These are phyloP conservation scores for Zeugodacus cucurbitae DNA, from an alignment of 1,140 invertebrate genomes.

Conservation along the genomic window DNA sequence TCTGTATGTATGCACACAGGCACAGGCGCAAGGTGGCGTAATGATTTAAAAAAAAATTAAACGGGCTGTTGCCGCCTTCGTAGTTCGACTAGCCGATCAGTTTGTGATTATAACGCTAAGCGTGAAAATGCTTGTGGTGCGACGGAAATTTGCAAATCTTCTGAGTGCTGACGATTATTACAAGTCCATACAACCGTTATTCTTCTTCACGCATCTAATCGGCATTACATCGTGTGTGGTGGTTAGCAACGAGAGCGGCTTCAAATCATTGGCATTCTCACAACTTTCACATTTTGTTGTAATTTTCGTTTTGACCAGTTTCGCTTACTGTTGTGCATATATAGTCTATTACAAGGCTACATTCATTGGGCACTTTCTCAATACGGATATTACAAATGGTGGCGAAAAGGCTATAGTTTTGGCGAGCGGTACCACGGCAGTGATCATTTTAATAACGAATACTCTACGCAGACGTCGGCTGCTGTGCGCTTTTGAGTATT, in stretches of 20 bases:
- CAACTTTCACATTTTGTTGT: slow-evolving; percentile 55
- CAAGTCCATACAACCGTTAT: slow-evolving; percentile 57
- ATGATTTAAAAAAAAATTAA: not conserved
- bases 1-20: not conserved
- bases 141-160: slow-evolving; percentile 9
- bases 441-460: slow-evolving; percentile 54
- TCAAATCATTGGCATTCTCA: slow-evolving; percentile 54
- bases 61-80: not conserved
- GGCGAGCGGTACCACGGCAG: slow-evolving; percentile 54
- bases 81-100: not conserved
- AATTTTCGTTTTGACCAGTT: slow-evolving; percentile 53
- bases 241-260: slow-evolving; percentile 52
- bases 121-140: not conserved
- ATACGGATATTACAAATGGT: slow-evolving; percentile 55
- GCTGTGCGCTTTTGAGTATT: slow-evolving; percentile 51
- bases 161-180: slow-evolving; percentile 54
- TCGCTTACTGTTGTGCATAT: slow-evolving; percentile 55
- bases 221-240: slow-evolving; percentile 58
- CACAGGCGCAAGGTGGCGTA: not conserved
- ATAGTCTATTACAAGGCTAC: slow-evolving; percentile 54
- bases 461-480: slow-evolving; percentile 54
- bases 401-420: slow-evolving; percentile 58
- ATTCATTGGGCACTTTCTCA: slow-evolving; percentile 59
- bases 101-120: not conserved
- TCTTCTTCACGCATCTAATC: slow-evolving; percentile 56